A percentile compares a stretch with the other conserved stretches of the same genome.
Conservation (phyloP, 2,888 invertebrate species). For the Acleris emargana region DNA sequence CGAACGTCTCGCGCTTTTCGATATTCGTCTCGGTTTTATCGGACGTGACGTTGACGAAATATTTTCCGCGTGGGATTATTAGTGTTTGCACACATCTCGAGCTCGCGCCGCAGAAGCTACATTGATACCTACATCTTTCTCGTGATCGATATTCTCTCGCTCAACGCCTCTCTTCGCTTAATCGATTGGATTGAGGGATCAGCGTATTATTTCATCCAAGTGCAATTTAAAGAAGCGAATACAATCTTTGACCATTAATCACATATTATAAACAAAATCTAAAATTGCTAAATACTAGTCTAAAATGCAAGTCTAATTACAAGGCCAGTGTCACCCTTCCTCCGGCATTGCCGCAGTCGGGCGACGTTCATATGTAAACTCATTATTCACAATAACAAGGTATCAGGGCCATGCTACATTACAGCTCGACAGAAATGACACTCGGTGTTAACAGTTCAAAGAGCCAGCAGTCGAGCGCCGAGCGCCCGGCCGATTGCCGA, state of each 20-base stretch:
- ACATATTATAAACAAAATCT: constrained; percentile 48
- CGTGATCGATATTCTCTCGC: constrained; percentile 11
- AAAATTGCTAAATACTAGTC: constrained; percentile 40
- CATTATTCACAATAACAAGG: constrained; percentile 60
- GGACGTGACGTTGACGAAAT: background rate
- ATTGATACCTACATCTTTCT: constrained; percentile 30
- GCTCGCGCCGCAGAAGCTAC: constrained; percentile 18
- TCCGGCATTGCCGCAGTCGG: constrained; percentile 27
- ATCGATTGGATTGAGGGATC: constrained; percentile 18
- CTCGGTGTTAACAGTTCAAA: background rate
- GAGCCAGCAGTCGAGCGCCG: background rate
- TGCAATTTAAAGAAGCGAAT: constrained; percentile 43
- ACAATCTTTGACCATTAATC: constrained; percentile 52
- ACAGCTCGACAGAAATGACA: constrained; percentile 53
- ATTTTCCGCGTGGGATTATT: background rate
- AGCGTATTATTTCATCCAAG: constrained; percentile 34
- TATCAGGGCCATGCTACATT: constrained; percentile 64
- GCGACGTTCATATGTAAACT: constrained; percentile 42
- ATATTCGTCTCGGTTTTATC: background rate
- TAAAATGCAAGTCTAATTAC: constrained; percentile 60
- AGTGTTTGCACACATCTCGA: background rate
- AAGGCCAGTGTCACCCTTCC: constrained; percentile 48
- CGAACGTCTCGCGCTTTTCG: constrained; percentile 5
- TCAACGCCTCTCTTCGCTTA: constrained; percentile 18
- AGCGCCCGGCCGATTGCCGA: background rate